phyloP scores from a whole-genome alignment of 2,113 vertebrate genomes.

The Sinocyclocheilus grahami region DNA sequence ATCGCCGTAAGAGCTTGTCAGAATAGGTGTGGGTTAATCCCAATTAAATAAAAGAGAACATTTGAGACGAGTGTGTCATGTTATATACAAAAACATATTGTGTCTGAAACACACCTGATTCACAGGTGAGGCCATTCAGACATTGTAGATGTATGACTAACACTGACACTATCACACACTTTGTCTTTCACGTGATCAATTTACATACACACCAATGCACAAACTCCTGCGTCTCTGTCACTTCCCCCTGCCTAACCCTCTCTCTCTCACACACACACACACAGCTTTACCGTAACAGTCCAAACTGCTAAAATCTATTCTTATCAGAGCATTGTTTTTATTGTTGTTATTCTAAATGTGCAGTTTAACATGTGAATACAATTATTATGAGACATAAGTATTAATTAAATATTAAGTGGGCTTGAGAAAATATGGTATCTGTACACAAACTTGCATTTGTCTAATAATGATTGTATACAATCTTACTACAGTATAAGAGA shows the following conservation, averaged over 20 bases:
- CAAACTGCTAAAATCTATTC: not conserved
- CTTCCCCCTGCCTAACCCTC: too few species aligned
- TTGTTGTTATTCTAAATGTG: not conserved
- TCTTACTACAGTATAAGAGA: not conserved
- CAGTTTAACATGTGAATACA: not conserved
- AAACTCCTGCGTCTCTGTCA: not conserved
- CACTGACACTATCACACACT: not conserved
- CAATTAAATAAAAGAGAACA: slow-evolving; percentile 17
- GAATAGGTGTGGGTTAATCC: not conserved
- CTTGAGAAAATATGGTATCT: not conserved
- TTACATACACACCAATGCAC: too few species aligned
- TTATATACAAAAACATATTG: slow-evolving; percentile 5
- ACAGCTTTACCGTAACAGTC: not conserved
- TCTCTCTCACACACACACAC: too few species aligned
- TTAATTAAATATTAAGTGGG: not conserved
- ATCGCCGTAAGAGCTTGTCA: not conserved
- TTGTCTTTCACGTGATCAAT: not conserved
- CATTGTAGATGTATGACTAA: slow-evolving; percentile 32
- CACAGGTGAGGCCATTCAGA: slow-evolving; percentile 14
- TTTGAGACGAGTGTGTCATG: slow-evolving; percentile 21
- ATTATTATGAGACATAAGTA: not conserved
- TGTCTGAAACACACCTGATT: not conserved
- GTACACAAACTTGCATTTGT: not conserved
- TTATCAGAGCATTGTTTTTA: not conserved
- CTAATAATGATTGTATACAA: not conserved